phyloP scores from a whole-genome alignment of 2,797 vertebrate genomes.

The Crocidura indochinensis region DNA sequence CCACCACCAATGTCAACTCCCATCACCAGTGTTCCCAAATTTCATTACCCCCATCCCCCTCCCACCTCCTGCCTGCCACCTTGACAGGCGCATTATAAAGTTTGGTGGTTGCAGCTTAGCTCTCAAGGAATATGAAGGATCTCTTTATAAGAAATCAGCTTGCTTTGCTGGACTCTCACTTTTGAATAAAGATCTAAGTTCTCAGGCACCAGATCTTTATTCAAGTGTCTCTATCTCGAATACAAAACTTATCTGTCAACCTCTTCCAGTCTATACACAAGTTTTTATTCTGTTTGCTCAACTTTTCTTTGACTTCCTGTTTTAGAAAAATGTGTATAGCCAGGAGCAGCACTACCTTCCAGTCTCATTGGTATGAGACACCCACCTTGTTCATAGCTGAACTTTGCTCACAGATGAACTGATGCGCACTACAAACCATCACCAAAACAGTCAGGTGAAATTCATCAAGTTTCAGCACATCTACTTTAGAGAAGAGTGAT shows the following conservation, averaged over 20 bases:
- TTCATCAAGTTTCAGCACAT: background rate
- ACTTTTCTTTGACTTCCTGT: conserved; percentile 29
- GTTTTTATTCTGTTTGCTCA: conserved; percentile 10
- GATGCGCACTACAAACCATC: conserved; percentile 90
- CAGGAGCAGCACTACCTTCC: conserved; percentile 90
- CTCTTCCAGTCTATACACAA: conserved; percentile 3
- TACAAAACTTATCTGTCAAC: conserved; percentile 46
- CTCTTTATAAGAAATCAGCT: background rate
- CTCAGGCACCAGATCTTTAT: conserved; percentile 5
- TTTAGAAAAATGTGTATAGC: conserved; percentile 28
- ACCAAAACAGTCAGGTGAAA: conserved; percentile 35
- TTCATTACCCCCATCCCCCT: no score
- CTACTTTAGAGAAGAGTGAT: conserved; percentile 26
- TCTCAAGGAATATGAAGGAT: no score
- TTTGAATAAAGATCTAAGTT: conserved; percentile 30
- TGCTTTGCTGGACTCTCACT: background rate
- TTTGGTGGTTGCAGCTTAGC: no score
- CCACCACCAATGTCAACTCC: no score
- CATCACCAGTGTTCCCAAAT: no score
- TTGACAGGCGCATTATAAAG: no score
- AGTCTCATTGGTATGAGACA: conserved; percentile 95
- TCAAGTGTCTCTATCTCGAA: conserved; percentile 10
- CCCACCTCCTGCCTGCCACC: no score
- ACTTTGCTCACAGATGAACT: conserved; percentile 96
- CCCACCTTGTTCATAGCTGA: conserved; percentile 95